Evolutionary conservation across 2,888 invertebrate species (phyloP), one percentile per base, ranked within the genome.

Genomic region (Anarsia innoxiella): DNA sequence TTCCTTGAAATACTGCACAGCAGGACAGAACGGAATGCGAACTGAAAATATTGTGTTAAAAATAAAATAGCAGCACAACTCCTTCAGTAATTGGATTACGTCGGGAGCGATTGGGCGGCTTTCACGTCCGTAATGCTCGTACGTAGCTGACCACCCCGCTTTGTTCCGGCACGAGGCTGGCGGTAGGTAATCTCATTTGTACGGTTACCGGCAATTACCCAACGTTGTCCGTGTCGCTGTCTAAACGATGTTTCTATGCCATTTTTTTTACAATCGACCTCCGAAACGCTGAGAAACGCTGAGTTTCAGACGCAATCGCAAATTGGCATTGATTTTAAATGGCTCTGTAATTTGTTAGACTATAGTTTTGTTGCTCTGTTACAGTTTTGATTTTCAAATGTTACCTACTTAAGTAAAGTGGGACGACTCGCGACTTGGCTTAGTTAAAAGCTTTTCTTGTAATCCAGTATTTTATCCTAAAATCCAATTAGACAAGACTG

Each of bases 121-220:
- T 39, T 37, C 41, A 42, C 37, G 41, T 33, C 42, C 23, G 41
- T 41, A 39, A 39, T 31, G 27, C 37, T 25, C 42, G 30, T 28
- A n/a, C 36, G 23, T 11, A 29, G 34, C 26, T 12, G 36, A 34
- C 42, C 40, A 37, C 42, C 46, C 42, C 40, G 45, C 34, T 45
- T 44, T 40, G 45, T 49, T 50, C 38, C 41, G 38, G 44, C 40
- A 45, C 40, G n/a, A 26, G 26, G 26, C 10, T 23, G 50, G 49
- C 26, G 19, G 13, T 14, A 23, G 51, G 56, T 73, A 72, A 72
- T 68, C 67, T 61, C 59, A 53, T 75, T 75, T 75, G 28, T 60
- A 57, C 66, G 56, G 63, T 68, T 70, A 66, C 66, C 56, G 64
- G 57, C 73, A 75, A 75, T 77, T 76, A 77, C 66, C 56, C 52